phyloP scores from a whole-genome alignment of 2,888 invertebrate species.

The Hirtodrosophila duncani region DNA sequence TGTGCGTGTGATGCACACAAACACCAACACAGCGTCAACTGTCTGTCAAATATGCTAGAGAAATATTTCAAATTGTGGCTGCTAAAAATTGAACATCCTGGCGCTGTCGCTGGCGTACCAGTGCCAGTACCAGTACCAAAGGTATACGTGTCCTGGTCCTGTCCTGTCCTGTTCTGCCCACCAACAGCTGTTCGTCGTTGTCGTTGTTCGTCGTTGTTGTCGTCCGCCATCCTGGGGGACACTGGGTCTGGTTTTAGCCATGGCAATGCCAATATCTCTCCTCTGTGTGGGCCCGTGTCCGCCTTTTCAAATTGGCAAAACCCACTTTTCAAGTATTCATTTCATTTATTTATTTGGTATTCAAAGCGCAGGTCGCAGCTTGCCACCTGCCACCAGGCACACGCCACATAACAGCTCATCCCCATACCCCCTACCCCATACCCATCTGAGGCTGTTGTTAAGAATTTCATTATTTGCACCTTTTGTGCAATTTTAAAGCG shows the following conservation, averaged over 20 bases:
- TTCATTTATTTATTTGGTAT: slow-evolving; percentile 69
- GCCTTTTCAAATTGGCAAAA: slow-evolving; percentile 34
- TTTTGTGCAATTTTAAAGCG: slow-evolving; percentile 56
- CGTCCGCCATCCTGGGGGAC: too few relatives aligned
- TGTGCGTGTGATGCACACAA: too few relatives aligned
- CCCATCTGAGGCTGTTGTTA: slow-evolving; percentile 11
- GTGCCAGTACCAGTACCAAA: neutral
- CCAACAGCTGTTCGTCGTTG: too few relatives aligned
- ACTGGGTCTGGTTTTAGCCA: too few relatives aligned
- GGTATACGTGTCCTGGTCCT: too few relatives aligned
- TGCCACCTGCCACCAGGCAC: slow-evolving; percentile 28
- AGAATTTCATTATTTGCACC: slow-evolving; percentile 67
- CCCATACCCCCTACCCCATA: too few relatives aligned
- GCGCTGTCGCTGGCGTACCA: slow-evolving; percentile 4
- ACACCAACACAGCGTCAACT: slow-evolving; percentile 61
- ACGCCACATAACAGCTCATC: slow-evolving; percentile 27
- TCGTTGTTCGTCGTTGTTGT: too few relatives aligned
- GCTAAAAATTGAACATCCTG: slow-evolving; percentile 65
- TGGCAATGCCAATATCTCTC: too few relatives aligned
- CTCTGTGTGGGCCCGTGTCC: slow-evolving; percentile 19
- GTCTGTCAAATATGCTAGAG: slow-evolving; percentile 70
- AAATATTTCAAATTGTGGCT: slow-evolving; percentile 72
- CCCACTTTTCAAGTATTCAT: slow-evolving; percentile 46
- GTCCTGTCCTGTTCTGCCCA: too few relatives aligned
- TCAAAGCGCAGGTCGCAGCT: slow-evolving; percentile 63